Conservation (phyloP, 2,888 invertebrate species). For the Scelioninae gen. 1 region DNA sequence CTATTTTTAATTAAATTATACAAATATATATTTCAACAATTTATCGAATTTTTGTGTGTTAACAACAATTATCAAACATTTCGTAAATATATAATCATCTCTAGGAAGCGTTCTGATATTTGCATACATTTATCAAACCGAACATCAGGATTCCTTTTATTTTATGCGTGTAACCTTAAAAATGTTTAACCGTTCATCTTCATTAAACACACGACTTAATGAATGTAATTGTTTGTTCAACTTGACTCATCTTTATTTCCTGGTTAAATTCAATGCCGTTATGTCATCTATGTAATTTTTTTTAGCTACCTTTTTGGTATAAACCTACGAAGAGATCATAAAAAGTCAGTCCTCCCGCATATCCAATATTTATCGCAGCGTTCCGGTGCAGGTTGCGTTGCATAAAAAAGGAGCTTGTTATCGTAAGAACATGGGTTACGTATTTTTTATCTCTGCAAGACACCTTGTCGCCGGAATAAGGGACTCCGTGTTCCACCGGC, state of each 20-base stretch:
- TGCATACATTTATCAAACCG: conserved; percentile 18
- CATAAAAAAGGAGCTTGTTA: conserved; percentile 55
- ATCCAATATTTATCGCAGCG: conserved; percentile 49
- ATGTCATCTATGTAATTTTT: conserved; percentile 10
- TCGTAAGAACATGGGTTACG: conserved; percentile 40
- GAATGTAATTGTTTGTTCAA: conserved; percentile 50
- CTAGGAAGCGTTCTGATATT: conserved; percentile 30
- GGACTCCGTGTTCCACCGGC: conserved; percentile 35
- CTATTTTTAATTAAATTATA: too few species aligned
- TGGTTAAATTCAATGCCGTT: conserved; percentile 44
- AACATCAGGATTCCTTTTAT: conserved; percentile 27
- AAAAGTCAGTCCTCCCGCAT: conserved; percentile 29
- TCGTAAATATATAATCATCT: conserved; percentile 13
- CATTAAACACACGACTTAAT: conserved; percentile 48
- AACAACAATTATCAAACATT: conserved; percentile 14
- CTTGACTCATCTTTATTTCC: conserved; percentile 47
- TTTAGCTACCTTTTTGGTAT: conserved; percentile 33
- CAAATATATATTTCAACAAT: not conserved
- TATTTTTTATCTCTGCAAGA: conserved; percentile 56
- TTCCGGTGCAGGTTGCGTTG: conserved; percentile 37
- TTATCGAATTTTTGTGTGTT: conserved; percentile 14
- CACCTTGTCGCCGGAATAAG: conserved; percentile 50
- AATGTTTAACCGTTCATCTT: conserved; percentile 40
- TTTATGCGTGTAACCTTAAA: conserved; percentile 35
- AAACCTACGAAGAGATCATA: conserved; percentile 14